Conservation (phyloP, 1,140 invertebrate genomes). For the Pseudomyrmex gracilis region DNA sequence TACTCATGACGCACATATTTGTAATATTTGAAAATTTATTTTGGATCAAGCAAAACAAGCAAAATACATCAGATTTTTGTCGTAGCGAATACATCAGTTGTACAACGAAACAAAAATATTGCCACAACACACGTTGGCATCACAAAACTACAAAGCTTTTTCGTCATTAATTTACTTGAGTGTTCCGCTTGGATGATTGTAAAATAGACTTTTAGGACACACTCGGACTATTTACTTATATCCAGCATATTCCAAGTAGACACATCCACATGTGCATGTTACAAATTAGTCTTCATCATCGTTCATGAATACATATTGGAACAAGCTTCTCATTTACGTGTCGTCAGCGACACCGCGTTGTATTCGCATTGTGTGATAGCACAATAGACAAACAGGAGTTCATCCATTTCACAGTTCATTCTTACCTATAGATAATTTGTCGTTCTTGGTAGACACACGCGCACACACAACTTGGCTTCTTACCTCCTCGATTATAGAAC, state of each 20-base stretch:
- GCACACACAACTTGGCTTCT: conserved; percentile 19
- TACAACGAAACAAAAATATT: too few species aligned
- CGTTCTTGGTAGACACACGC: not conserved
- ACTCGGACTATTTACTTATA: not conserved
- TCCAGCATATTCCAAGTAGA: not conserved
- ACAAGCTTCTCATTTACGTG: conserved; percentile 9
- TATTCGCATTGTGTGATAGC: too few species aligned
- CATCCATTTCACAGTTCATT: too few species aligned
- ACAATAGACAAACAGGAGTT: too few species aligned
- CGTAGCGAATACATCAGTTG: too few species aligned
- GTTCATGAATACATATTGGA: not conserved
- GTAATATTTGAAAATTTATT: too few species aligned
- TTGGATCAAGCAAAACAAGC: too few species aligned
- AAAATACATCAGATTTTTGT: too few species aligned
- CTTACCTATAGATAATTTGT: not conserved
- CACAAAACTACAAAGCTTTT: too few species aligned
- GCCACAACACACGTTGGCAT: too few species aligned
- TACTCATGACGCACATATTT: too few species aligned
- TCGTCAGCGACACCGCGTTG: not conserved
- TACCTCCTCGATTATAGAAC: conserved; percentile 43
- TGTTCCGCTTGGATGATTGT: not conserved
- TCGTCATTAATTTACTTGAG: not conserved
- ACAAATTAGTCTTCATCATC: conserved; percentile 18
- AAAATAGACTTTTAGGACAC: not conserved
- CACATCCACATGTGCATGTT: conserved; percentile 21